Conservation (phyloP, 2,797 vertebrate species). For the Novumbra hubbsi region DNA sequence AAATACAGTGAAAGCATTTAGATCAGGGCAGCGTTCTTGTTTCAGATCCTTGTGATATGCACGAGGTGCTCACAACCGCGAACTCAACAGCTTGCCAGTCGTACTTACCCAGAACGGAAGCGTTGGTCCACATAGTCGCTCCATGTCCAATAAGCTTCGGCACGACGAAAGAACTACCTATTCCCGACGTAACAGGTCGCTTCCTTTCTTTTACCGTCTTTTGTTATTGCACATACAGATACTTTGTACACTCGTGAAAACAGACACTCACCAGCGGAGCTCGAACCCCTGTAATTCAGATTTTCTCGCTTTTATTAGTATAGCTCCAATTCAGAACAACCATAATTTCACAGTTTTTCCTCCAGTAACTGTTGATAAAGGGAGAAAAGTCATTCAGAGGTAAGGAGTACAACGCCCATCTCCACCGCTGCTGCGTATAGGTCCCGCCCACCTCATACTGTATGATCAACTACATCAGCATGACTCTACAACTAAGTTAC, state of each 20-base stretch:
- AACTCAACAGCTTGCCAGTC: not conserved
- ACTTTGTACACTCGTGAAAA: constrained; percentile 44
- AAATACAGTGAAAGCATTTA: not conserved
- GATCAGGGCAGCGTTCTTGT: not conserved
- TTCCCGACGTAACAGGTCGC: constrained; percentile 38
- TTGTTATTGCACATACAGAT: constrained; percentile 19
- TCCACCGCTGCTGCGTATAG: constrained; percentile 5
- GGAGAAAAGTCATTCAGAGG: constrained; percentile 39
- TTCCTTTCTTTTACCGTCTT: constrained; percentile 28
- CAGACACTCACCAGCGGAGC: constrained; percentile 28
- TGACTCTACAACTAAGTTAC: not conserved
- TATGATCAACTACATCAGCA: too few species aligned
- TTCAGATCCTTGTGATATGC: constrained; percentile 24
- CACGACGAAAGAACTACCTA: constrained; percentile 28
- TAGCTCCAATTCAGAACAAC: not conserved
- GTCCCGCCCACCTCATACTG: constrained; percentile 34
- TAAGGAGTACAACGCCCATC: constrained; percentile 27
- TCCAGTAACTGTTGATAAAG: constrained; percentile 15
- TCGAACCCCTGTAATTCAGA: not conserved
- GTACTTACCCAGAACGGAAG: constrained; percentile 74
- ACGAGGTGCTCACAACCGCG: not conserved
- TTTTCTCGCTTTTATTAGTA: not conserved
- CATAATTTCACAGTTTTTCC: constrained; percentile 14
- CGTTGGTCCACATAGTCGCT: constrained; percentile 68
- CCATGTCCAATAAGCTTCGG: constrained; percentile 60